Base-by-base conservation (phyloP, 2,113 vertebrate species). In the Mobula hypostoma region DNA sequence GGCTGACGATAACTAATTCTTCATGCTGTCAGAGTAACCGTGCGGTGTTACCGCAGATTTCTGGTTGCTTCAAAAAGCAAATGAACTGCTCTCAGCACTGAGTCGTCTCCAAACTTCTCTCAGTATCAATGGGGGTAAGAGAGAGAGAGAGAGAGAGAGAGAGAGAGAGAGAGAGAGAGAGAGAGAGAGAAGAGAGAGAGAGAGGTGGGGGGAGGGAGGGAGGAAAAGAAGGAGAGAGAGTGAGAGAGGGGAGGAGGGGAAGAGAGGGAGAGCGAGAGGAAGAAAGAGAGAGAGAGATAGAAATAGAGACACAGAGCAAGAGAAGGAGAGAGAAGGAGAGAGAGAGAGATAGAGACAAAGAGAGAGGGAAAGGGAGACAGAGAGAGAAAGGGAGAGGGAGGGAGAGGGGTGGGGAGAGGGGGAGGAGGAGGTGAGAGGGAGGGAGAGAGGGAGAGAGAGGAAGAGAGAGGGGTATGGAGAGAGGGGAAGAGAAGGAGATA, bases 21-120 rank as follows among this genome's bases (percentile, higher is more conserved):
- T 66, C 32, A 63, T 88, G 61, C 58, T 88, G 85, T 88, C 85
- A 90, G 85, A 17, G 21, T 32, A 66, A 66, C 85, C 68, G 85
- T 66, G 85, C 19, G 7, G 61, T 90, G 85, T 90, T 90, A 32
- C 66, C 68, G 15, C 85, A 66, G 85, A 90, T 90, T 66, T 90
- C n/a, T 32, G 61, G 61, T 32, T 90, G n/a, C 61, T 19, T 90
- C 61, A 66, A 32, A 68, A 90, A 90, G 15, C n/a, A 66, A 90
- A 66, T 90, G 29, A 90, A 32, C 85, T 17, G 61, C n/a, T 90
- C 85, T 90, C 61, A 90, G 85, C 85, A 66, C n/a, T 90, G 66
- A 32, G 29, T 58, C n/a, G 5, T 17, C 85, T 90, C 85, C 32
- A 61, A 66, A 90, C 29, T 66, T 68, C 85, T 66, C 63, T 68